Conservation (phyloP, 2,113 vertebrate genomes). For the Hemicordylus capensis region DNA sequence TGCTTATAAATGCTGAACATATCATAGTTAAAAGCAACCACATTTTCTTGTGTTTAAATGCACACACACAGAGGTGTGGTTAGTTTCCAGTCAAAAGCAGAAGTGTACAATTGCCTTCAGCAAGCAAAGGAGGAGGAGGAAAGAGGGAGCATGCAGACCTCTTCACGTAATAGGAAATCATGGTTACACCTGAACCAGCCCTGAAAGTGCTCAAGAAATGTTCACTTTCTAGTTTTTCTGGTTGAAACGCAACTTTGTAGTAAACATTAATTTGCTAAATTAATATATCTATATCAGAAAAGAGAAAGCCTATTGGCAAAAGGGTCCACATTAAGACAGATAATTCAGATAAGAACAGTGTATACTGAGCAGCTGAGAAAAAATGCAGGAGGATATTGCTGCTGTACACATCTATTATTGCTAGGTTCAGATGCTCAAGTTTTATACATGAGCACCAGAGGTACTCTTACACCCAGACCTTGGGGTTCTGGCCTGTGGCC, state of each 20-base stretch:
- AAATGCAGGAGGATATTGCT: not conserved
- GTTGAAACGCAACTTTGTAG: constrained; percentile 1
- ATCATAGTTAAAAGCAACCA: no score
- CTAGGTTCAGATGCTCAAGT: not conserved
- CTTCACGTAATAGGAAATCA: no score
- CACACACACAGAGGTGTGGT: no score
- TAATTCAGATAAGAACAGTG: constrained; percentile 11
- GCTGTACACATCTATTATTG: not conserved
- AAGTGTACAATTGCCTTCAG: no score
- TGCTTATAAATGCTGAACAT: no score
- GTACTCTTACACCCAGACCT: no score
- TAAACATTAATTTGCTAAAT: constrained; percentile 19
- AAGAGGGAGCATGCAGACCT: no score
- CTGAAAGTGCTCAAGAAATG: constrained; percentile 46
- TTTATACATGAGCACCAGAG: not conserved
- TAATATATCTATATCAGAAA: constrained; percentile 5
- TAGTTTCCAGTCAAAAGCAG: no score
- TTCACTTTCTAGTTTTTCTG: constrained; percentile 25
- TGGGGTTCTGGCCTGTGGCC: no score
- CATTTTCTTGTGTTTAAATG: no score
- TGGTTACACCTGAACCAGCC: not conserved
- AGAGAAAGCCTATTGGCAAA: not conserved
- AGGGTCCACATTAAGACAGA: not conserved
- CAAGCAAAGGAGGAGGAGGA: no score
- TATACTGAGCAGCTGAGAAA: not conserved